Evolutionary conservation across 2,888 invertebrate species (phyloP).

Genomic region (Fragum whitleyi): DNA sequence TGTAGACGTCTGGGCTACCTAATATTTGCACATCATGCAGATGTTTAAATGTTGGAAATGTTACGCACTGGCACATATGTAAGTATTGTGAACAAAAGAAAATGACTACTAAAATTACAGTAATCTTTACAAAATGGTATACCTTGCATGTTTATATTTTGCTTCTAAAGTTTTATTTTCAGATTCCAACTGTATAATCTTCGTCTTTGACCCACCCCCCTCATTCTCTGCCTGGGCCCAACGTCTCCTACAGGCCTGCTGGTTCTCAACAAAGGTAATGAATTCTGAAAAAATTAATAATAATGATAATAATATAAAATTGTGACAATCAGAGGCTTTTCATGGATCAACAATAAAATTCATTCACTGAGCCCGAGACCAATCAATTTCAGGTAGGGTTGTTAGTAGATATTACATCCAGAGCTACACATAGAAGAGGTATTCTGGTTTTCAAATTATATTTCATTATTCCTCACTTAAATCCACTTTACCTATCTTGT

Average conservation of each 20-base stretch:
- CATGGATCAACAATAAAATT: neutral
- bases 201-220: slow-evolving; percentile 90
- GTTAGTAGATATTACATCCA: too few relatives aligned
- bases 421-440: too few relatives aligned
- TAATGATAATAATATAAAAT: neutral
- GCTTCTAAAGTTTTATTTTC: slow-evolving; percentile 92
- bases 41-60: too few relatives aligned
- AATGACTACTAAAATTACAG: too few relatives aligned
- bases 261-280: slow-evolving; percentile 90
- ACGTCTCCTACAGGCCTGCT: slow-evolving; percentile 90
- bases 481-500: too few relatives aligned
- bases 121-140: neutral
- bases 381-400: too few relatives aligned
- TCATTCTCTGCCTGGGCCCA: slow-evolving; percentile 91
- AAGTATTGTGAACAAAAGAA: too few relatives aligned
- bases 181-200: slow-evolving; percentile 90
- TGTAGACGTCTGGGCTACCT: too few relatives aligned
- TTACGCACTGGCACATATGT: too few relatives aligned
- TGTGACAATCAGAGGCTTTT: neutral
- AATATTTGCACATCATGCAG: too few relatives aligned
- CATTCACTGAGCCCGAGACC: neutral
- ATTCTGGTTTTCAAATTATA: too few relatives aligned
- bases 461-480: too few relatives aligned
- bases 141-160: slow-evolving; percentile 89
- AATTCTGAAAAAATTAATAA: slow-evolving; percentile 88